Conservation (phyloP, 1,140 invertebrate species). For the Arion vulgaris region DNA sequence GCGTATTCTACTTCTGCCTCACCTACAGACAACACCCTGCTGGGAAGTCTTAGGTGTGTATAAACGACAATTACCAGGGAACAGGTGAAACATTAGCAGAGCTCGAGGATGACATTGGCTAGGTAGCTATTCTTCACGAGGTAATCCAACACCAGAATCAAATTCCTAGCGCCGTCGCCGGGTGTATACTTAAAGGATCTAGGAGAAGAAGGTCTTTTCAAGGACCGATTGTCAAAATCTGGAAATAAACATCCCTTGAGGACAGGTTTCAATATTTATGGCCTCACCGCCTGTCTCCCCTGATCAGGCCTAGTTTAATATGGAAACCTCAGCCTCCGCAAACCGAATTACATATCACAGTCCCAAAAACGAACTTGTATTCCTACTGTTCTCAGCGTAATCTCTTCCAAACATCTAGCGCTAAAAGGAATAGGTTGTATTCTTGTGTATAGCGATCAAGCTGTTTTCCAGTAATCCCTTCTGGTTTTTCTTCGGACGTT, state of each 20-base stretch:
- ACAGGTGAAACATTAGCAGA: constrained; percentile 22
- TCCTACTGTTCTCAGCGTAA: no score
- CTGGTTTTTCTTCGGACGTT: no score
- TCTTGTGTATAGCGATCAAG: no score
- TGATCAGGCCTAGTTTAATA: neutral
- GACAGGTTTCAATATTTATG: neutral
- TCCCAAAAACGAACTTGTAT: no score
- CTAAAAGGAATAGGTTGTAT: no score
- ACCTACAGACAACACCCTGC: no score
- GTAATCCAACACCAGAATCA: neutral
- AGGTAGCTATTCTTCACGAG: neutral
- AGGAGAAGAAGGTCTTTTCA: neutral
- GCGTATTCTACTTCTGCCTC: no score
- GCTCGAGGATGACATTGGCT: neutral
- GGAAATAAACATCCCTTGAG: neutral
- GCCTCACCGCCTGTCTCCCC: neutral
- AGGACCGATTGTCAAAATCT: neutral
- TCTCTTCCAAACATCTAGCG: no score
- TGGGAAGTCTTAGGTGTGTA: no score
- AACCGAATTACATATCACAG: no score
- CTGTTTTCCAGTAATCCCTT: no score
- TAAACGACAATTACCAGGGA: neutral
- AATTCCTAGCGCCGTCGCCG: neutral
- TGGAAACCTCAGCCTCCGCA: no score
- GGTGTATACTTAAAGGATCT: constrained; percentile 1